Percentiles rank a stretch among this genome's conserved stretches.
Evolutionary conservation across 2,113 vertebrate species (phyloP).

Genomic region (Seriola aureovittata): DNA sequence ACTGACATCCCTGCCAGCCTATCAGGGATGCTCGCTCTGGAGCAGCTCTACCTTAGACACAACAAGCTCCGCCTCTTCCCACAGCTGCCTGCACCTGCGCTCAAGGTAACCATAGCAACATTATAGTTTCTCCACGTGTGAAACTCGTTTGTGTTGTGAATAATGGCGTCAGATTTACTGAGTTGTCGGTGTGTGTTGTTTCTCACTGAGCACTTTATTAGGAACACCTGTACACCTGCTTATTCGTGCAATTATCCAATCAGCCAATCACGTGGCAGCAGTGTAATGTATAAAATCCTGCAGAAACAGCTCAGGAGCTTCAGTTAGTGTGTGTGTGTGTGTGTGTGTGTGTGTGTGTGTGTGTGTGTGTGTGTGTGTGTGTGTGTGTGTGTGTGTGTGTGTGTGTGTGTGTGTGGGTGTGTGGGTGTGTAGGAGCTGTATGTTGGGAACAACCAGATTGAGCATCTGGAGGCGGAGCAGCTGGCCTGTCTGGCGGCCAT

Average conservation of each 20-base stretch:
- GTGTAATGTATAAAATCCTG: not conserved
- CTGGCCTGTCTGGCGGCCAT: slow-evolving; percentile 88
- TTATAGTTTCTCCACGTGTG: not conserved
- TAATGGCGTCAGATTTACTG: not conserved
- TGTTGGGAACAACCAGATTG: slow-evolving; percentile 95
- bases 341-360: too few relatives aligned
- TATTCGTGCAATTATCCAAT: not conserved
- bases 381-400: too few relatives aligned
- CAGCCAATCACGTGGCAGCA: not conserved
- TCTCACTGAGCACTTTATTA: too few relatives aligned
- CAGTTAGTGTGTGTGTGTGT: not conserved
- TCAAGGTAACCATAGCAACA: slow-evolving; percentile 87
- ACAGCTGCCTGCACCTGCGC: slow-evolving; percentile 84
- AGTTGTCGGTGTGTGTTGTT: too few relatives aligned
- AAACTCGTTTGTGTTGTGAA: not conserved
- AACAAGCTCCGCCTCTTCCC: slow-evolving; percentile 91
- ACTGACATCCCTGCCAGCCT: slow-evolving; percentile 87
- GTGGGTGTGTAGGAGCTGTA: slow-evolving; percentile 88
- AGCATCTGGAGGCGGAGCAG: slow-evolving; percentile 85
- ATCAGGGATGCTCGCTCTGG: slow-evolving; percentile 89
- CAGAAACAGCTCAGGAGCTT: not conserved
- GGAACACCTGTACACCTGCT: not conserved
- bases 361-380: too few relatives aligned
- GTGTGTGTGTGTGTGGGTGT: too few relatives aligned
- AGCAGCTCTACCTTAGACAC: slow-evolving; percentile 93